These are phyloP conservation scores for Lamproptera curius DNA, from an alignment of 2,888 invertebrate species.

Conservation along the genomic window DNA sequence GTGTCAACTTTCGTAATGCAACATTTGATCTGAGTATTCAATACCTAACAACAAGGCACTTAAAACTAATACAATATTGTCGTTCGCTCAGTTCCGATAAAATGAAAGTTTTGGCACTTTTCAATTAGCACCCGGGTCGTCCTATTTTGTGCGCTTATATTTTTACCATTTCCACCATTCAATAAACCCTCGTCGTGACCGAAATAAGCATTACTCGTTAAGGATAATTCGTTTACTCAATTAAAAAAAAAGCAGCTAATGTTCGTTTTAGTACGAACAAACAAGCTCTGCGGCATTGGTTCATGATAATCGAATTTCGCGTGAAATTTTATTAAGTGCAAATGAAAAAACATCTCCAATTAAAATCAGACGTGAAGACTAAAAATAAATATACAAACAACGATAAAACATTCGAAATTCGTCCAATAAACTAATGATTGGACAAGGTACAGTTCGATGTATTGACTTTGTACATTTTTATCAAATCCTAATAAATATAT, in stretches of 20 bases:
- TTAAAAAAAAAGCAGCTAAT: constrained; percentile 7
- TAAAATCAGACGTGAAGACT: not conserved
- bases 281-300: too few relatives aligned
- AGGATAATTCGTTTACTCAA: constrained; percentile 9
- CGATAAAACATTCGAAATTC: constrained; percentile 1
- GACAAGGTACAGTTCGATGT: constrained; percentile 20
- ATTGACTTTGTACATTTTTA: constrained; percentile 3
- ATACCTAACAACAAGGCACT: constrained; percentile 62
- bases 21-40: constrained; percentile 66
- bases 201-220: constrained; percentile 13
- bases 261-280: too few relatives aligned
- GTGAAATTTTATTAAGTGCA: constrained; percentile 16
- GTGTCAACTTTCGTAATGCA: constrained; percentile 66
- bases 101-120: constrained; percentile 12
- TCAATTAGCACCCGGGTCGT: constrained; percentile 12
- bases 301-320: too few relatives aligned
- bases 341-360: constrained; percentile 1
- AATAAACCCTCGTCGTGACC: constrained; percentile 19
- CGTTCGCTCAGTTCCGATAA: constrained; percentile 4
- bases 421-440: constrained; percentile 1
- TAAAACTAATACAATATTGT: constrained; percentile 30
- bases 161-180: constrained; percentile 35
- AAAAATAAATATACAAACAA: not conserved
- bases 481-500: not conserved
- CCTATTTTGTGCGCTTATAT: constrained; percentile 31